These are phyloP conservation scores for Chirona hameri DNA, from an alignment of 2,888 invertebrate species.

Conservation along the genomic window DNA sequence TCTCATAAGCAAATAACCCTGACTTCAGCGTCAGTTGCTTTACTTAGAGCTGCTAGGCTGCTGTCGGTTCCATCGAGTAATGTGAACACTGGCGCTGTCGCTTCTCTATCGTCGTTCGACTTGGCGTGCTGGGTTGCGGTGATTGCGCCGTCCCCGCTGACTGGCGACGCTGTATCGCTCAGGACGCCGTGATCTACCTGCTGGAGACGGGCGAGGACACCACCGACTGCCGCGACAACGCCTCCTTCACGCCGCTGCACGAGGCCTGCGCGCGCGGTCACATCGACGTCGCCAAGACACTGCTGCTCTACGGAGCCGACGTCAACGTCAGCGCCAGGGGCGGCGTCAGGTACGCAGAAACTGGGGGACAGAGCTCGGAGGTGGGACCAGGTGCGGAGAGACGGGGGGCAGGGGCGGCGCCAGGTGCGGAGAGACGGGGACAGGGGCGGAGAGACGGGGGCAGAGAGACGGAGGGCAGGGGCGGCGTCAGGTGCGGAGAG, in stretches of 20 bases:
- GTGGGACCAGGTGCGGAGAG: constrained; percentile 56
- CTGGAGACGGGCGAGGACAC: constrained; percentile 73
- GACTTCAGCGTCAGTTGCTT: too few species aligned
- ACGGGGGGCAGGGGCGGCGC: not conserved
- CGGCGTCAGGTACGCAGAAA: constrained; percentile 43
- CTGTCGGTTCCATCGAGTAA: too few species aligned
- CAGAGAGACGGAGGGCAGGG: too few species aligned
- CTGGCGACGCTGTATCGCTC: constrained; percentile 46
- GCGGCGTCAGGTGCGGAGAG: not conserved
- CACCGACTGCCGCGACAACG: constrained; percentile 50
- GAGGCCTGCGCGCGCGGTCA: constrained; percentile 87
- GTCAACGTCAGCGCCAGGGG: constrained; percentile 88
- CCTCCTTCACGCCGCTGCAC: constrained; percentile 73
- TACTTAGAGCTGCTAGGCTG: too few species aligned
- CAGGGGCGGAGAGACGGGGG: not conserved
- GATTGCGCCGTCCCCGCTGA: not conserved
- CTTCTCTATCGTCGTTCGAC: too few species aligned
- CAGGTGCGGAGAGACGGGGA: too few species aligned
- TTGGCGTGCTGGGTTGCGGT: too few species aligned
- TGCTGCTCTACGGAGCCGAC: constrained; percentile 84
- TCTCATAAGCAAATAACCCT: too few species aligned
- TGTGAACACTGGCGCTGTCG: too few species aligned
- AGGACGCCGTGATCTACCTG: constrained; percentile 88
- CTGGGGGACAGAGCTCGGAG: not conserved
- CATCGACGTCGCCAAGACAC: constrained; percentile 73